These are phyloP conservation scores for Meles meles DNA, from an alignment of 2,113 vertebrate species.

Conservation along the genomic window DNA sequence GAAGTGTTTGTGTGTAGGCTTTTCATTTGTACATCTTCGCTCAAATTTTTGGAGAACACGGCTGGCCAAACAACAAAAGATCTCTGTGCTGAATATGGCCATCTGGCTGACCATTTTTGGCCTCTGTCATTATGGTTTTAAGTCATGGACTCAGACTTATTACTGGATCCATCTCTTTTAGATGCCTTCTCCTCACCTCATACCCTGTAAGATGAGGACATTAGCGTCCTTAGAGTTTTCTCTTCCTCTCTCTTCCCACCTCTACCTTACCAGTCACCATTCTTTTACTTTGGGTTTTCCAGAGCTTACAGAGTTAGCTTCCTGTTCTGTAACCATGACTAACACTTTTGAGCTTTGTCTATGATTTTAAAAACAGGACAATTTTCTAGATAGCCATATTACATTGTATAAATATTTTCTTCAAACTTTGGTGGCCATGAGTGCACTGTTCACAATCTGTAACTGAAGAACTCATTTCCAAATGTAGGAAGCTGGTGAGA, in stretches of 20 bases:
- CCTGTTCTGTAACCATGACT: neutral
- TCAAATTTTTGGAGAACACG: neutral
- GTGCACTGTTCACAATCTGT: neutral
- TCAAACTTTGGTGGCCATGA: neutral
- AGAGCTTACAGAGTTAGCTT: neutral
- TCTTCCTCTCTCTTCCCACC: neutral
- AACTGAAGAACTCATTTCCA: neutral
- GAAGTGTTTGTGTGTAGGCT: neutral
- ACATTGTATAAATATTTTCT: neutral
- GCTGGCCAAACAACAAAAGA: slow-evolving; percentile 10
- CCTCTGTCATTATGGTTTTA: neutral
- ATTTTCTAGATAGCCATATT: slow-evolving; percentile 14
- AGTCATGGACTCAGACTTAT: neutral
- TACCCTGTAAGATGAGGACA: neutral
- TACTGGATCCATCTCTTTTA: neutral
- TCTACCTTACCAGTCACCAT: neutral
- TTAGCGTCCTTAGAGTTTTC: neutral
- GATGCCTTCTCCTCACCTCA: neutral
- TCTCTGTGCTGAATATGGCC: neutral
- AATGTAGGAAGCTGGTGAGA: neutral
- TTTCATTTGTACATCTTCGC: neutral
- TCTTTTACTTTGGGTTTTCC: neutral
- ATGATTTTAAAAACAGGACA: neutral
- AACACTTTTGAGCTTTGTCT: neutral
- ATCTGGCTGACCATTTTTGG: neutral